phyloP scores from a whole-genome alignment of 2,113 vertebrate genomes.

The Pseudonaja textilis region DNA sequence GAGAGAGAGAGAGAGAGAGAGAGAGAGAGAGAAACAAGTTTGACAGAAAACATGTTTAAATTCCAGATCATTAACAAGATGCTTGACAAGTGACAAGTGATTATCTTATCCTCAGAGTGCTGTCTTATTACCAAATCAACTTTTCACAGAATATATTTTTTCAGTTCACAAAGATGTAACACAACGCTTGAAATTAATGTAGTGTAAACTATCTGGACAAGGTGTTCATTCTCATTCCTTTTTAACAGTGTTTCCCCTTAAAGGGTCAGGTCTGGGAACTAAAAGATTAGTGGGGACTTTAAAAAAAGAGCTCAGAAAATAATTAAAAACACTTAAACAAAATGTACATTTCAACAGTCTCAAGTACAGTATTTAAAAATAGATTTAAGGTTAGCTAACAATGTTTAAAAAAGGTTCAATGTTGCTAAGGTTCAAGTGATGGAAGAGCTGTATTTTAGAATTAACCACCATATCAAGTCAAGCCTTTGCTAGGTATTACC shows the following conservation, averaged over 20 bases:
- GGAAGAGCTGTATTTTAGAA: slow-evolving; percentile 22
- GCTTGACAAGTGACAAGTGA: too few relatives aligned
- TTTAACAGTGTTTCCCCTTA: not conserved
- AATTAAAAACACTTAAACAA: slow-evolving; percentile 1
- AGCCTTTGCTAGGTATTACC: not conserved
- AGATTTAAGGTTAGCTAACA: slow-evolving; percentile 13
- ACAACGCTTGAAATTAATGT: not conserved
- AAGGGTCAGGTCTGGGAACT: not conserved
- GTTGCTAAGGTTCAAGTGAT: slow-evolving; percentile 17
- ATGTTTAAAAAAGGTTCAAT: not conserved
- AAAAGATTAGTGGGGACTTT: not conserved
- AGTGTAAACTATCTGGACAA: slow-evolving; percentile 3
- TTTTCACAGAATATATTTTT: not conserved
- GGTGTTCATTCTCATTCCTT: not conserved
- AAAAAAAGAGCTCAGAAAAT: not conserved
- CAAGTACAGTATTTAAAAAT: slow-evolving; percentile 23
- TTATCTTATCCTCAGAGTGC: not conserved
- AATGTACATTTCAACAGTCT: slow-evolving; percentile 25
- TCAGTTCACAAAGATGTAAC: not conserved
- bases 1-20: not conserved
- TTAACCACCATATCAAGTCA: slow-evolving; percentile 1
- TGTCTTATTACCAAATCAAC: not conserved
- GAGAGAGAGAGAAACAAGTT: not conserved
- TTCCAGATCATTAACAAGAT: not conserved
- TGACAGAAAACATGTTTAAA: not conserved